Evolutionary conservation across 1,140 invertebrate genomes (phyloP).

Genomic region (Antheraea mylitta): DNA sequence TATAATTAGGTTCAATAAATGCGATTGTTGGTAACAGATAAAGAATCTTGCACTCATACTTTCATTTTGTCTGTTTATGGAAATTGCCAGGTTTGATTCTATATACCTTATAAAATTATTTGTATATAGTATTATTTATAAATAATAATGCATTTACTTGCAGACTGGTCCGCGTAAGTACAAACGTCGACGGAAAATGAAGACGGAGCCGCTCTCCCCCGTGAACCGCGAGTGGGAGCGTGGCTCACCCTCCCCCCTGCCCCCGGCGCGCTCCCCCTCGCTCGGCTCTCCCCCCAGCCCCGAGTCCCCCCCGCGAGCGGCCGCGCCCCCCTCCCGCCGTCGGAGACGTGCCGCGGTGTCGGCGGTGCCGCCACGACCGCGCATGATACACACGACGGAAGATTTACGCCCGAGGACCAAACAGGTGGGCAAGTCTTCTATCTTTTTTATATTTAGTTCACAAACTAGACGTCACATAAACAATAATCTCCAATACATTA

Average conservation of each 20-base stretch:
- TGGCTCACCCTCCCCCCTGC: constrained; percentile 26
- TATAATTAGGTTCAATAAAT: too few relatives aligned
- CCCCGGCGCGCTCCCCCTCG: constrained; percentile 21
- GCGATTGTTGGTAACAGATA: too few relatives aligned
- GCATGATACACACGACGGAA: constrained; percentile 32
- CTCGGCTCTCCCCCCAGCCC: background rate
- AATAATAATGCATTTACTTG: too few relatives aligned
- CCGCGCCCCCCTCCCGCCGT: constrained; percentile 11
- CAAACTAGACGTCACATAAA: too few relatives aligned
- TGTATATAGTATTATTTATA: background rate
- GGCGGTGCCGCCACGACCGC: constrained; percentile 14
- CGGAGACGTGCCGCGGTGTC: constrained; percentile 14
- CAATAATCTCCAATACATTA: too few relatives aligned
- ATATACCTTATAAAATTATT: background rate
- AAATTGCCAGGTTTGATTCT: too few relatives aligned
- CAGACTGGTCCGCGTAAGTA: constrained; percentile 87
- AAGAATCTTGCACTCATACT: too few relatives aligned
- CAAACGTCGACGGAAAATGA: constrained; percentile 86
- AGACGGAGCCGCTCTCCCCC: constrained; percentile 73
- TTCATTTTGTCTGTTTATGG: too few relatives aligned
- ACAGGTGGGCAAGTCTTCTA: background rate
- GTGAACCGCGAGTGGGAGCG: constrained; percentile 42
- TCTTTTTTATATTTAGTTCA: too few relatives aligned
- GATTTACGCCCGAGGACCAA: constrained; percentile 29
- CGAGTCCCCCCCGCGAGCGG: constrained; percentile 18